These are phyloP conservation scores for Agonum fuliginosum DNA, from an alignment of 2,888 invertebrate species.

Conservation along the genomic window DNA sequence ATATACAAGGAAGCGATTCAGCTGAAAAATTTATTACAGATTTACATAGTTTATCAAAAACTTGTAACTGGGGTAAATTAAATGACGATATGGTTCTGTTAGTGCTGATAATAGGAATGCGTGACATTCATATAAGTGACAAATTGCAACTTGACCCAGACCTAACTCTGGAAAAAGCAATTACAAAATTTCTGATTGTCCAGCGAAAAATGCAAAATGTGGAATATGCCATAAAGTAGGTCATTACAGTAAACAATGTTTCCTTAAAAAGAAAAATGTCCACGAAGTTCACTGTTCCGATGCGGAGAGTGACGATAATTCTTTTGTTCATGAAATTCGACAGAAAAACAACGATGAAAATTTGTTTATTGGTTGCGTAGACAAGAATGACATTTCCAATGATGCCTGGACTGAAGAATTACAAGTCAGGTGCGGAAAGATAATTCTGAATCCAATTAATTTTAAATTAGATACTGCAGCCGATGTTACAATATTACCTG, in stretches of 20 bases:
- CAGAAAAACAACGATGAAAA: neutral
- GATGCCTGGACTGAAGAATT: neutral
- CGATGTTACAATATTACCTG: neutral
- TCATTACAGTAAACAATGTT: too few relatives aligned
- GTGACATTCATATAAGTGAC: neutral
- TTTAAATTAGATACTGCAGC: neutral
- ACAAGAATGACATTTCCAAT: neutral
- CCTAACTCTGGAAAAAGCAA: neutral
- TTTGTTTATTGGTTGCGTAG: neutral
- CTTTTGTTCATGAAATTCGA: neutral
- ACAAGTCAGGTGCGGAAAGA: neutral
- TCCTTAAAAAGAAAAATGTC: too few relatives aligned
- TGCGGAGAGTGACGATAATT: too few relatives aligned
- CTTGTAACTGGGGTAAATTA: neutral
- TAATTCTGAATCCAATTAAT: neutral
- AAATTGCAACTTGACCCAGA: neutral
- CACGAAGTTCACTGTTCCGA: too few relatives aligned
- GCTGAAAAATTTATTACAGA: constrained; percentile 5
- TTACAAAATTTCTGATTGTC: too few relatives aligned
- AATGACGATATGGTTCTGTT: neutral
- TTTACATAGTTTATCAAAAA: neutral
- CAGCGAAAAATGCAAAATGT: too few relatives aligned
- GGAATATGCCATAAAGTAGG: too few relatives aligned
- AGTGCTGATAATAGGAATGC: neutral
- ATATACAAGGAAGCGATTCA: neutral